Conservation (phyloP, 2,888 invertebrate species). For the Cosmia pyralina region DNA sequence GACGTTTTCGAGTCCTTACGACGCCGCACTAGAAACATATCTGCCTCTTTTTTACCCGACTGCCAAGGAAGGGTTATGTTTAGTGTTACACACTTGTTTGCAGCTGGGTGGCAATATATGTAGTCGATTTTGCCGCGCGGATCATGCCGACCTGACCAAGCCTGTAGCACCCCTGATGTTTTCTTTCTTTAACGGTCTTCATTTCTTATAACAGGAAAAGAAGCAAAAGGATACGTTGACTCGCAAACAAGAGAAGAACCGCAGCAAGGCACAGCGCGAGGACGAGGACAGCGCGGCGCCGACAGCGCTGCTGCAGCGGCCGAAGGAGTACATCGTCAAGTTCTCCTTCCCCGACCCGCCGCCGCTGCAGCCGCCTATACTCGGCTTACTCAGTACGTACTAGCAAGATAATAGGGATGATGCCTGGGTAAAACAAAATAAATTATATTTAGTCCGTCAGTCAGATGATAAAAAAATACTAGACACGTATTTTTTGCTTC, state of each 20-base stretch:
- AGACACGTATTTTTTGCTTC: no score
- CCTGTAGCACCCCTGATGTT: not conserved
- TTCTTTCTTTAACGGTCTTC: not conserved
- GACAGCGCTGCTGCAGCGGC: constrained; percentile 95
- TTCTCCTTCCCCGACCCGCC: constrained; percentile 99
- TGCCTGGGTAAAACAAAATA: no score
- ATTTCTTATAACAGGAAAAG: constrained; percentile 91
- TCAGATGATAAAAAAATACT: no score
- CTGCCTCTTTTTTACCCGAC: no score
- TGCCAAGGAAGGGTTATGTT: no score
- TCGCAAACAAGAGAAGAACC: constrained; percentile 97
- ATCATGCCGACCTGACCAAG: not conserved
- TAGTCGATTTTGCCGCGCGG: not conserved
- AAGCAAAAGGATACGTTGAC: constrained; percentile 97
- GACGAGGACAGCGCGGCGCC: constrained; percentile 91
- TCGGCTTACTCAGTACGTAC: constrained; percentile 96
- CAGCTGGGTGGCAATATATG: not conserved
- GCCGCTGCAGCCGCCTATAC: constrained; percentile 98
- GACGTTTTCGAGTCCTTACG: no score
- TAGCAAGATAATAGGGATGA: not conserved
- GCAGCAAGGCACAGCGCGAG: constrained; percentile 94
- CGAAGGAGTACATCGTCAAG: constrained; percentile 99
- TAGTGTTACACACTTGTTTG: not conserved
- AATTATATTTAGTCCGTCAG: no score
- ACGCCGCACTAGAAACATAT: no score